A percentile compares a stretch with the other conserved stretches of the same genome.
Evolutionary conservation across 2,113 vertebrate genomes (phyloP).

Genomic region (zebrafish (Danio rerio)): DNA sequence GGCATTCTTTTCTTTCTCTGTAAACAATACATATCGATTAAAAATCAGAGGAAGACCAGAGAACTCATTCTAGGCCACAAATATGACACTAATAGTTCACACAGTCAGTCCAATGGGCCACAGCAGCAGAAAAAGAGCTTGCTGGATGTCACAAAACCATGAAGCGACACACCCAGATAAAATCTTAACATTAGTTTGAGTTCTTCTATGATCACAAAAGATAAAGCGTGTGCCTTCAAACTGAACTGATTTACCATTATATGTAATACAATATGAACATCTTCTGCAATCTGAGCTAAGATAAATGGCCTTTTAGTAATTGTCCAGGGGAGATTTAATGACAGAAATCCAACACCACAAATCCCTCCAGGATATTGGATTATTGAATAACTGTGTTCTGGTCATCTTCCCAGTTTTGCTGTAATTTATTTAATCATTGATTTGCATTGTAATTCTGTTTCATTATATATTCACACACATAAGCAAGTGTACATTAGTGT

Average conservation of each 20-base stretch:
- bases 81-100: not conserved
- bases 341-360: constrained; percentile 1
- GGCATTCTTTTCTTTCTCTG: not conserved
- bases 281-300: not conserved
- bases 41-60: not conserved
- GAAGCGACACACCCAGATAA: not conserved
- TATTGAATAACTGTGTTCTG: not conserved
- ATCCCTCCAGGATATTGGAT: not conserved
- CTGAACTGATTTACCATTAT: not conserved
- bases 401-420: not conserved
- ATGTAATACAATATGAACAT: constrained; percentile 1
- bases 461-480: not conserved
- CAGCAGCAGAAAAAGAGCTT: too few relatives aligned
- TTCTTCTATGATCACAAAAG: not conserved
- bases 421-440: not conserved
- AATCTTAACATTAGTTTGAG: not conserved
- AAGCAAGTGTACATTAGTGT: not conserved
- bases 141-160: too few relatives aligned
- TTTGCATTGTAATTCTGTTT: too few relatives aligned
- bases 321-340: not conserved
- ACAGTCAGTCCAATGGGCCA: not conserved
- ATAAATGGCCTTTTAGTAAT: not conserved
- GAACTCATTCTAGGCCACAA: not conserved
- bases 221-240: not conserved
- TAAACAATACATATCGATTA: not conserved